Percentiles rank a stretch among this genome's conserved stretches.
Evolutionary conservation across 2,888 invertebrate species (phyloP).

Genomic region (Pandemis corylana): DNA sequence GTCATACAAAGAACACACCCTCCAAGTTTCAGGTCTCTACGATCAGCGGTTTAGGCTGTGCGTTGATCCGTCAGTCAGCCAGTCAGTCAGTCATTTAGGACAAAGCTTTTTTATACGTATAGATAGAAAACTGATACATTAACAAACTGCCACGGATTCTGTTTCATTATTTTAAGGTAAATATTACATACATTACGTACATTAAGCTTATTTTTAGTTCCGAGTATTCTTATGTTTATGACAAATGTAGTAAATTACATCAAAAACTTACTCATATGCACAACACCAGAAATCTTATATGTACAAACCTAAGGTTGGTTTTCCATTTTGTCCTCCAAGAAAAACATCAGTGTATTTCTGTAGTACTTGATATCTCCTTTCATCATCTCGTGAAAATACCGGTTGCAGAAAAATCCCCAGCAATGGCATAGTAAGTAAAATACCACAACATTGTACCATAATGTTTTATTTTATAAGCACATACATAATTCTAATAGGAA

Average conservation of each 20-base stretch:
- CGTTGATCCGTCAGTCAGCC: no score
- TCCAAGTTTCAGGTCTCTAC: no score
- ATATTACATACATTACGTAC: no score
- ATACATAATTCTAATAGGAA: neutral
- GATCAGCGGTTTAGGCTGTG: no score
- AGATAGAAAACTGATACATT: no score
- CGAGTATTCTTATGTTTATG: no score
- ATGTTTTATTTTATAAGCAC: neutral
- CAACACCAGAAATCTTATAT: neutral
- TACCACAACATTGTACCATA: conserved; percentile 4
- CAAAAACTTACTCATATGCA: neutral
- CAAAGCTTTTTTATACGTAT: no score
- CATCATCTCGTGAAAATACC: neutral
- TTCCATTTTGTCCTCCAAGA: conserved; percentile 48
- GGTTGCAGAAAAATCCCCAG: neutral
- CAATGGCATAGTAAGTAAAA: neutral
- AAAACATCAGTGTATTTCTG: conserved; percentile 56
- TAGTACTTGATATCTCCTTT: conserved; percentile 32
- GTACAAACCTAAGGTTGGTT: conserved; percentile 55
- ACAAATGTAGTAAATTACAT: neutral
- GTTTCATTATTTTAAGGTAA: no score
- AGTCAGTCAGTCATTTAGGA: no score
- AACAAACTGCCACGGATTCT: no score
- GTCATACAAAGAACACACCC: no score
- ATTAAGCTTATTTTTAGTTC: no score